A percentile compares a stretch with the other conserved stretches of the same genome.
These are phyloP conservation scores for Drosophila insularis DNA, from an alignment of 1,140 invertebrate genomes.

Conservation along the genomic window DNA sequence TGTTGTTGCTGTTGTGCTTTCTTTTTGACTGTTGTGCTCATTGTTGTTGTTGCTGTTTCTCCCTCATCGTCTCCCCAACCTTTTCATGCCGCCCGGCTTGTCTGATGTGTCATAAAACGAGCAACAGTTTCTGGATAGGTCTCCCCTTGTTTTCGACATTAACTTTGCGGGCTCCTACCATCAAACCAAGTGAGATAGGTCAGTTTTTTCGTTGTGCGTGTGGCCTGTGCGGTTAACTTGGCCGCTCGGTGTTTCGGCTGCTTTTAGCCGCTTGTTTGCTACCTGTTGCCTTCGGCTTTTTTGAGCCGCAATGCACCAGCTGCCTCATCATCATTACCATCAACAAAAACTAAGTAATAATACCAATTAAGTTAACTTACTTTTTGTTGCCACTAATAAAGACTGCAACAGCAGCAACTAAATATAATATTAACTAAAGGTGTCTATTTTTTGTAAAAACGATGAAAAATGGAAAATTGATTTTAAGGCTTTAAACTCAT, in stretches of 20 bases:
- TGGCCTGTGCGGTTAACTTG: conserved; percentile 62
- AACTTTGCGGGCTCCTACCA: conserved; percentile 60
- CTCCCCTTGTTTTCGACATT: conserved; percentile 35
- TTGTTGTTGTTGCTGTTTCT: conserved; percentile 25
- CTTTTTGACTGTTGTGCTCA: conserved; percentile 18
- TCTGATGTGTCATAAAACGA: conserved; percentile 46
- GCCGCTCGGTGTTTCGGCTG: conserved; percentile 3
- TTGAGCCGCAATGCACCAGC: conserved; percentile 64
- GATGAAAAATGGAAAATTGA: conserved; percentile 54
- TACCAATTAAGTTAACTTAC: conserved; percentile 74
- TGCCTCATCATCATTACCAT: conserved; percentile 37
- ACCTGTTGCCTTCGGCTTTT: conserved; percentile 64
- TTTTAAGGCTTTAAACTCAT: conserved; percentile 60
- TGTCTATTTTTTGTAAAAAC: conserved; percentile 7
- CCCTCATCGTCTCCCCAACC: background rate
- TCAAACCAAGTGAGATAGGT: conserved; percentile 75
- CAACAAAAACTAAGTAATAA: conserved; percentile 66
- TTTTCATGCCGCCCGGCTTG: conserved; percentile 21
- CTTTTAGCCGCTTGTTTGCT: conserved; percentile 29
- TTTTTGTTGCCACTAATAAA: conserved; percentile 66
- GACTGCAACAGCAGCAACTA: conserved; percentile 28
- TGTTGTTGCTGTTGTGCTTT: conserved; percentile 14
- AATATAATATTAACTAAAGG: background rate
- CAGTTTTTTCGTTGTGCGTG: conserved; percentile 61
- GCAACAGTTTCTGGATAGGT: conserved; percentile 13